A percentile compares a stretch with the other conserved stretches of the same genome.
Evolutionary conservation across 1,140 invertebrate species (phyloP).

Genomic region (Scaptomyza graminum): DNA sequence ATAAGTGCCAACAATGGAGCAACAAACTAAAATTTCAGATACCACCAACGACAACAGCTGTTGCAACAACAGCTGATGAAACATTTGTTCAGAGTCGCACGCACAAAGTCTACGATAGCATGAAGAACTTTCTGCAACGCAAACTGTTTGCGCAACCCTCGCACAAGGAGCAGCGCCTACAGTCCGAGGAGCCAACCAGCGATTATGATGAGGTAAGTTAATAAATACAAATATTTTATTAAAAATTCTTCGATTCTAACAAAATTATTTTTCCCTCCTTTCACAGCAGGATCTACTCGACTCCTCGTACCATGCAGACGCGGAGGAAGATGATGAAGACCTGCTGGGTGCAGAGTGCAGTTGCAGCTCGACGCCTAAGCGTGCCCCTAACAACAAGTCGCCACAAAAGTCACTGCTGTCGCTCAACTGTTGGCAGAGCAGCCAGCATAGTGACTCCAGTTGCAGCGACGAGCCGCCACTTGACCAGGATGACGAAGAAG

Average conservation of each 20-base stretch:
- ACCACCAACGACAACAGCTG: conserved; percentile 14
- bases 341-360: conserved; percentile 57
- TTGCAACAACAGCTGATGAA: conserved; percentile 22
- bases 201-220: conserved; percentile 80
- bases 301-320: conserved; percentile 79
- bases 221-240: not conserved
- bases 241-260: not conserved
- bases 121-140: conserved; percentile 77
- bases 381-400: conserved; percentile 38
- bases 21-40: conserved; percentile 58
- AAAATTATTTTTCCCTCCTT: not conserved
- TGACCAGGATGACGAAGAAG: conserved; percentile 40
- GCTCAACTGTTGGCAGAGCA: conserved; percentile 78
- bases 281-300: conserved; percentile 73
- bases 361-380: conserved; percentile 62
- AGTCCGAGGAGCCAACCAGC: conserved; percentile 61
- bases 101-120: conserved; percentile 77
- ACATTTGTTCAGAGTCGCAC: conserved; percentile 63
- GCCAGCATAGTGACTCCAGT: conserved; percentile 69
- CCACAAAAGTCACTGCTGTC: conserved; percentile 76
- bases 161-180: conserved; percentile 46
- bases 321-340: conserved; percentile 69
- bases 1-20: conserved; percentile 71
- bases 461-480: conserved; percentile 38
- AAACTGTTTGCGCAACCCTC: conserved; percentile 72